Conservation (phyloP, 2,888 invertebrate species). For the Nomada ruficornis region DNA sequence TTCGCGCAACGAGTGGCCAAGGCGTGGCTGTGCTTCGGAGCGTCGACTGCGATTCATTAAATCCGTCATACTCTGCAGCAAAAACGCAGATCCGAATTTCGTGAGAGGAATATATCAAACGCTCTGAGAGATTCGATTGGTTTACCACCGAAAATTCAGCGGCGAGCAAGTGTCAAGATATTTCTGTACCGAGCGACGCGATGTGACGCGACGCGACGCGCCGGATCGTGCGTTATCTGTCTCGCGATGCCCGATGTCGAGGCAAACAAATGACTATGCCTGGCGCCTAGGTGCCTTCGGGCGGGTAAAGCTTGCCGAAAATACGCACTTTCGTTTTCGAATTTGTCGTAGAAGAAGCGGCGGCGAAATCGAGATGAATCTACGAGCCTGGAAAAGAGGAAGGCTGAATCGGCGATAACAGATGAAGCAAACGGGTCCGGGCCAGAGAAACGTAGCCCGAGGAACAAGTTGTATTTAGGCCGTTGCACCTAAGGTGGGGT, state of each 20-base stretch:
- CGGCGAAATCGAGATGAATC: neutral
- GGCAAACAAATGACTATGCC: constrained; percentile 14
- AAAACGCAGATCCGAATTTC: neutral
- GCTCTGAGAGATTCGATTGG: neutral
- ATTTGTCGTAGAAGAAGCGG: neutral
- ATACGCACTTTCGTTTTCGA: neutral
- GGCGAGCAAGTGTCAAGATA: constrained; percentile 27
- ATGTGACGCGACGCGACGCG: no score
- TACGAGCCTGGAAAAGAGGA: constrained; percentile 17
- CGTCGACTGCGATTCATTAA: constrained; percentile 29
- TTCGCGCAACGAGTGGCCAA: constrained; percentile 35
- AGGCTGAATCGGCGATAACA: constrained; percentile 13
- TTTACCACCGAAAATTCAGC: constrained; percentile 32
- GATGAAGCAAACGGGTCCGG: constrained; percentile 52
- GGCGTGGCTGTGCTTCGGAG: constrained; percentile 13
- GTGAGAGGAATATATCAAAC: no score
- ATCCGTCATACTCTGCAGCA: constrained; percentile 3
- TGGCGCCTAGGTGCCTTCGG: neutral
- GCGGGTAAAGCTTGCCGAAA: no score
- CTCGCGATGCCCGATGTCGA: constrained; percentile 35
- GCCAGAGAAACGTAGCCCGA: constrained; percentile 72
- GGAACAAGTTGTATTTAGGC: constrained; percentile 83
- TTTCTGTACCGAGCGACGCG: constrained; percentile 2
- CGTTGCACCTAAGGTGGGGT: constrained; percentile 80
- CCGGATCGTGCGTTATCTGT: constrained; percentile 38